Base-by-base conservation (phyloP, 2,113 vertebrate species). In the Plestiodon gilberti region DNA sequence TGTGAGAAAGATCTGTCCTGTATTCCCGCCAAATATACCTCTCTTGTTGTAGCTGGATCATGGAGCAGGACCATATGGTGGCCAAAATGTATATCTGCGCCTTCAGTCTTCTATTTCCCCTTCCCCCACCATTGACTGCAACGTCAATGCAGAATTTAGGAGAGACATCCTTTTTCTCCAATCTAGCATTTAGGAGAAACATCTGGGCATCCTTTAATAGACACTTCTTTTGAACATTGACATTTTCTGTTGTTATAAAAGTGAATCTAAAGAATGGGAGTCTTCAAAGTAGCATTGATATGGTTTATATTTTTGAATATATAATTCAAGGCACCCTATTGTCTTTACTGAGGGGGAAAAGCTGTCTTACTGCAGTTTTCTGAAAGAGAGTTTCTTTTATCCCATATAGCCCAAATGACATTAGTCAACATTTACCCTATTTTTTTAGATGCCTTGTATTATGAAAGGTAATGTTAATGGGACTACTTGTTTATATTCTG, bases 401-500 rank as follows among this genome's bases (percentile, higher is more conserved):
- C 57, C 23, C 14, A 28, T 30, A 15, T 14, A 48, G 38, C 25
- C 59, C 67, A 35, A 86, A 79, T 80, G 59, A 74, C 80, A 86
- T 52, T 48, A 81, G 23, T 71, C 78, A 86, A 35, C 59, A 35
- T 74, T 86, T 74, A 86, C 78, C 40, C 57, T 81, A 38, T 73
- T 64, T 86, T 81, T 52, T 62, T 20, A 80, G 55, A 62, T 77
- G 30, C 67, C 71, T 48, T 25, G 40, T 22, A 73, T 80, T 73
- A 73, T 74, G 85, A 81, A 86, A 80, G 38, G 71, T 64, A 73
- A 33, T 62, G 57, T 64, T 81, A 81, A 86, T 86, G 78, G 64
- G 78, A 48, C 38, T n/a, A 43, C 20, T 75, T 84, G 30, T 74
- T 52, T 62, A 52, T 30, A 22, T 35, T 64, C 38, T 74, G 8